A percentile compares a stretch with the other conserved stretches of the same genome.
These are phyloP conservation scores for Orientallactaga bullata DNA, from an alignment of 2,113 vertebrate genomes.

Conservation along the genomic window DNA sequence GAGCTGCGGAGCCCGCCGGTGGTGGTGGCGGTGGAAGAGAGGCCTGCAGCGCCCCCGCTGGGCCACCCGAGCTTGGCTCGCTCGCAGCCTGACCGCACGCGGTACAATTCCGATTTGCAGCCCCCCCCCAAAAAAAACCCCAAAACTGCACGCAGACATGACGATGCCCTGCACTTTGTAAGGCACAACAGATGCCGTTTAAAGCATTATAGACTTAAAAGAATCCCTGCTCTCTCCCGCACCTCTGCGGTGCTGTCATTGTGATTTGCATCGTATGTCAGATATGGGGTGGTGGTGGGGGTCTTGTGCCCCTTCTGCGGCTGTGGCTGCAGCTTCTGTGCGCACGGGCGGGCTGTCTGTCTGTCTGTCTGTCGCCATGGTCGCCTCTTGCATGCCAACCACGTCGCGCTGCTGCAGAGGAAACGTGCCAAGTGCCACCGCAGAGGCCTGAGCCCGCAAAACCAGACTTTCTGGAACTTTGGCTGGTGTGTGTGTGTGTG, in stretches of 20 bases:
- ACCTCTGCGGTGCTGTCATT: not conserved
- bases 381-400: not conserved
- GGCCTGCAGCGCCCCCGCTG: slow-evolving; percentile 76
- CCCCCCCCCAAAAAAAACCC: too few relatives aligned
- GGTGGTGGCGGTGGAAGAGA: not conserved
- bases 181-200: not conserved
- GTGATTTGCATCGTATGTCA: not conserved
- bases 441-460: not conserved
- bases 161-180: not conserved
- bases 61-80: not conserved
- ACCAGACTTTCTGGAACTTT: not conserved
- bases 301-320: not conserved
- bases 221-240: not conserved
- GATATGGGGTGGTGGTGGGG: not conserved
- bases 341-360: too few relatives aligned
- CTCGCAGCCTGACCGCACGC: not conserved
- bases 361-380: too few relatives aligned
- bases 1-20: not conserved
- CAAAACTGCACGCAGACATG: not conserved
- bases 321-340: not conserved
- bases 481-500: not conserved
- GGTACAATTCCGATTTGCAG: not conserved
- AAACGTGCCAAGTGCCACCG: not conserved
- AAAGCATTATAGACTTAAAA: not conserved
- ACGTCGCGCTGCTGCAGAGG: slow-evolving; percentile 14